Percentiles rank a stretch among this genome's conserved stretches.
Evolutionary conservation across 23 tunicate species (phyloP).

Genomic region (Pegea sp.): DNA sequence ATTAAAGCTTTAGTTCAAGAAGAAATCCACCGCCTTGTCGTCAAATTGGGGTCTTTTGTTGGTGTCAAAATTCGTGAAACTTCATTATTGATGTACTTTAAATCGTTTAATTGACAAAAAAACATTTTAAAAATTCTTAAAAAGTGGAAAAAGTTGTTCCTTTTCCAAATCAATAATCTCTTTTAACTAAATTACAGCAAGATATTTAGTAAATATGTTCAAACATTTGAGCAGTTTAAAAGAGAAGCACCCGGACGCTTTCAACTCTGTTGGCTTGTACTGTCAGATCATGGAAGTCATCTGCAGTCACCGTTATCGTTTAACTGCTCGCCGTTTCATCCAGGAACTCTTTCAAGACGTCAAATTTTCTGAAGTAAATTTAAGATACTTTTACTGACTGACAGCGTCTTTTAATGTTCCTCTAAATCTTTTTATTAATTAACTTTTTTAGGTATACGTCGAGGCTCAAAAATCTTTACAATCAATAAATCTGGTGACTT

Average conservation of each 20-base stretch:
- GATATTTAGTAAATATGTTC: too few species aligned
- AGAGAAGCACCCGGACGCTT: slow-evolving; percentile 46
- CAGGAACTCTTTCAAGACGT: slow-evolving; percentile 89
- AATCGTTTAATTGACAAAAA: too few species aligned
- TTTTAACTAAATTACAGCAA: too few species aligned
- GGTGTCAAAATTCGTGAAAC: slow-evolving; percentile 72
- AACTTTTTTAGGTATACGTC: too few species aligned
- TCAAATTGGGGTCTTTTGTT: slow-evolving; percentile 59
- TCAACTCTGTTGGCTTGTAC: slow-evolving; percentile 43
- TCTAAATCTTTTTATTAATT: too few species aligned
- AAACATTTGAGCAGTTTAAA: slow-evolving; percentile 18
- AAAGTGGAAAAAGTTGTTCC: too few species aligned
- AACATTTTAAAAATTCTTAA: too few species aligned
- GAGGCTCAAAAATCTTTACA: too few species aligned
- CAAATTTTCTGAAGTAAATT: slow-evolving; percentile 40
- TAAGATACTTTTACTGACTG: too few species aligned
- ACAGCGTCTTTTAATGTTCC: too few species aligned
- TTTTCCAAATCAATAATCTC: too few species aligned
- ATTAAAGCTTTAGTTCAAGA: slow-evolving; percentile 26
- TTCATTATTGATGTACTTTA: slow-evolving; percentile 39
- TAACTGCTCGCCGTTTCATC: slow-evolving; percentile 52
- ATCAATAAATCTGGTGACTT: too few species aligned
- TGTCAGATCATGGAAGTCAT: slow-evolving; percentile 34
- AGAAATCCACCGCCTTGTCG: slow-evolving; percentile 42
- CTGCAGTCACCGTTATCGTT: slow-evolving; percentile 48